Conservation (phyloP, 92 coral and sea anemone genomes). For the Palythoa caribaeorum region DNA sequence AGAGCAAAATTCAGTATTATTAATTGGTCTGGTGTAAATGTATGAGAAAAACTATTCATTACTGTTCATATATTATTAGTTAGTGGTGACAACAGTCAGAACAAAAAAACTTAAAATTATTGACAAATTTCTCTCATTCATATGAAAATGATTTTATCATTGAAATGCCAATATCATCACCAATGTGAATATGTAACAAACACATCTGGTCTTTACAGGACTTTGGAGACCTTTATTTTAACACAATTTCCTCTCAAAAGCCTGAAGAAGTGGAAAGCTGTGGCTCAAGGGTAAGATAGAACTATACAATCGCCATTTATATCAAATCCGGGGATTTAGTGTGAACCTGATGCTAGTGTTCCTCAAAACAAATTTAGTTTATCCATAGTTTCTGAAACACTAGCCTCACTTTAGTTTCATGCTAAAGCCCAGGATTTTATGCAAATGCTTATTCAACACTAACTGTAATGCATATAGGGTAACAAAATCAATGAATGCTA, state of each 20-base stretch:
- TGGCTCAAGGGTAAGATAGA: constrained; percentile 40
- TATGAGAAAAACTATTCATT: constrained; percentile 2
- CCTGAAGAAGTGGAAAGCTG: constrained; percentile 38
- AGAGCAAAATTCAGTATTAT: constrained; percentile 11
- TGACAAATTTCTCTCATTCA: constrained; percentile 7
- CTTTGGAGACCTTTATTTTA: constrained; percentile 62
- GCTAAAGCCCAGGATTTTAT: not conserved
- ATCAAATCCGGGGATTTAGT: constrained; percentile 4
- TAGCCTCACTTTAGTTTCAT: constrained; percentile 8
- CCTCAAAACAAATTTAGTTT: constrained; percentile 10
- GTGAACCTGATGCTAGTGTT: constrained; percentile 11
- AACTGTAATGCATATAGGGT: not conserved
- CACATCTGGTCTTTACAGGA: constrained; percentile 44
- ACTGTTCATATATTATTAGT: not conserved
- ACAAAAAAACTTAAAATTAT: not conserved
- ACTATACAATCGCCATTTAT: not conserved
- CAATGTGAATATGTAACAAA: not conserved
- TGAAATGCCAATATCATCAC: not conserved
- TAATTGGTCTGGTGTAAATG: constrained; percentile 15
- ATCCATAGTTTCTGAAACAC: not conserved
- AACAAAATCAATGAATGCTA: constrained; percentile 10
- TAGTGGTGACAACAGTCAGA: not conserved
- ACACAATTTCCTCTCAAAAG: constrained; percentile 38
- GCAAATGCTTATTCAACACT: not conserved
- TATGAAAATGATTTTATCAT: constrained; percentile 5